A percentile compares a stretch with the other conserved stretches of the same genome.
Conservation (phyloP, 2,113 vertebrate species). For the Colaptes auratus region DNA sequence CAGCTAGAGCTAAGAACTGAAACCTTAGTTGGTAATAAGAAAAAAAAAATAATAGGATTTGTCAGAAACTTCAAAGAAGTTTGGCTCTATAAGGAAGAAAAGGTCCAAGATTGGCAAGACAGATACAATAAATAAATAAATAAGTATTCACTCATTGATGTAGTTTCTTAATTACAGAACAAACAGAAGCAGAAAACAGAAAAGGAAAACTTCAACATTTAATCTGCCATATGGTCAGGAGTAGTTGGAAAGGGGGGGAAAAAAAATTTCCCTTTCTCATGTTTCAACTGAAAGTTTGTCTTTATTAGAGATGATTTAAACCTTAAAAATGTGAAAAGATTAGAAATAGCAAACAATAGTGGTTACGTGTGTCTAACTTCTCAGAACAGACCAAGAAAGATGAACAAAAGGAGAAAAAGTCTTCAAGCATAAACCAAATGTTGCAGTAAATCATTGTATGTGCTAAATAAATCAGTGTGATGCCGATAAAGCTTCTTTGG, state of each 20-base stretch:
- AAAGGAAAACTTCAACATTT: neutral
- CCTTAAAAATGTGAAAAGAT: neutral
- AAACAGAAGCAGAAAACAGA: slow-evolving; percentile 37
- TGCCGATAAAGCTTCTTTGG: slow-evolving; percentile 53
- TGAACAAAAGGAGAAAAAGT: neutral
- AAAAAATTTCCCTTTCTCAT: neutral
- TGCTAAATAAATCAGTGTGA: slow-evolving; percentile 51
- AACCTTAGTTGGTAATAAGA: neutral
- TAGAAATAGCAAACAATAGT: slow-evolving; percentile 56
- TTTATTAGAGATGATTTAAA: slow-evolving; percentile 49
- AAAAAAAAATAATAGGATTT: neutral
- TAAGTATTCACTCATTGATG: neutral
- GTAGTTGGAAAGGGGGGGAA: neutral
- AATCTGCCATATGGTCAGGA: neutral
- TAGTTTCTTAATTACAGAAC: slow-evolving; percentile 21
- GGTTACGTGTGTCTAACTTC: neutral
- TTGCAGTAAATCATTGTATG: slow-evolving; percentile 31
- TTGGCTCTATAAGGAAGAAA: neutral
- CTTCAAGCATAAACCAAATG: slow-evolving; percentile 7
- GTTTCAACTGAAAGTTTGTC: slow-evolving; percentile 23
- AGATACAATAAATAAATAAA: neutral
- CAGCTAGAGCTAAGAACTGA: neutral
- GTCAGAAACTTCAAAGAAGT: neutral
- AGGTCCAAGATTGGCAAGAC: neutral
- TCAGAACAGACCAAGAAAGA: neutral